Evolutionary conservation across 2,888 invertebrate genomes (phyloP), one percentile per base, ranked within the genome.

Genomic region (Limulus polyphemus): DNA sequence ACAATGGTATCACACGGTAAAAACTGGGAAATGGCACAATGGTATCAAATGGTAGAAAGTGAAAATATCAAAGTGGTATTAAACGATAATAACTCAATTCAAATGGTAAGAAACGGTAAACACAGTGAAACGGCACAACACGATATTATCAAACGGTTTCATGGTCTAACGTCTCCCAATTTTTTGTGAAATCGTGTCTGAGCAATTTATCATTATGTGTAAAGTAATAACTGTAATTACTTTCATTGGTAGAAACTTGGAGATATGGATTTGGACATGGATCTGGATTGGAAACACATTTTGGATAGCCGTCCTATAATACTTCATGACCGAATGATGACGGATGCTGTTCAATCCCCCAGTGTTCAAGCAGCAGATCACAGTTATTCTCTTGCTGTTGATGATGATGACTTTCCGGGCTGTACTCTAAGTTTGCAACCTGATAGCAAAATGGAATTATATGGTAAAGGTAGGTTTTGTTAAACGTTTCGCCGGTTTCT

Each of bases 301-400:
- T 72, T 76, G 62, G 75, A 75, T 65, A 74, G 76, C 69, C 76
- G 67, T 48, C 68, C 67, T 3, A 67, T 75, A 9, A 75, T 93
- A 60, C 81, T 92, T 47, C 88, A 92, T 77, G 93, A 93, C 79
- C 83, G 89, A 73, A 82, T 93, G 71, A 89, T 90, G 85, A 88
- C 90, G 12, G 90, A 90, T 72, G 91, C 92, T 7, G 85, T 87
- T 32, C 81, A 90, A 59, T 84, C 86, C 59, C 76, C 76, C 48
- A 90, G 90, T 69, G 91, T 93, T 75, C 91, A 92, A 79, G 85
- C 87, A 66, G 32, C 32, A 7, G 92, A 93, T 78, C 93, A 93
- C 81, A 91, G 91, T 69, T 93, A 93, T 82, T 91, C 90, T 75
- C 73, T 80, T 46, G 60, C 69, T 11, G 70, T 77, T 46, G 74